These are phyloP conservation scores for Zaprionus inermis DNA, from an alignment of 1,140 invertebrate genomes.

Conservation along the genomic window DNA sequence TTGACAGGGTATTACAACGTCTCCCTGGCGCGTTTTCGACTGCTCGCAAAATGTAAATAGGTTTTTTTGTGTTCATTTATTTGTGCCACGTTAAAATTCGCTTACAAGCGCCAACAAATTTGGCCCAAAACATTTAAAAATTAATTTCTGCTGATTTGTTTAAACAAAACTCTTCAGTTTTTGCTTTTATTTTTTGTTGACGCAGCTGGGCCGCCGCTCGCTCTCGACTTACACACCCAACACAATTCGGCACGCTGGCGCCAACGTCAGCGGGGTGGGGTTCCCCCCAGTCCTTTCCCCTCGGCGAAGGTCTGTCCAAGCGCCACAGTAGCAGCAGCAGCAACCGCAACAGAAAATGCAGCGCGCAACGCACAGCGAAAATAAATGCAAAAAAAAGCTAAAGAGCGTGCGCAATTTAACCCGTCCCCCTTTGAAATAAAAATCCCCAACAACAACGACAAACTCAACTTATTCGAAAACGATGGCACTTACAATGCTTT, in stretches of 20 bases:
- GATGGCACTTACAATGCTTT: constrained; percentile 32
- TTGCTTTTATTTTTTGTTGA: constrained; percentile 48
- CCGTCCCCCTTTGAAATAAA: not conserved
- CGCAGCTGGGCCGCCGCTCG: constrained; percentile 58
- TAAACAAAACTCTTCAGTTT: constrained; percentile 55
- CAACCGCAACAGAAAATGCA: constrained; percentile 20
- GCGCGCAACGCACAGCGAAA: constrained; percentile 13
- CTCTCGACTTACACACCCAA: constrained; percentile 57
- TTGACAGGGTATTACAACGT: not conserved
- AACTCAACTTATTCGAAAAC: constrained; percentile 12
- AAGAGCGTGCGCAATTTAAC: not conserved
- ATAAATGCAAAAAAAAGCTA: constrained; percentile 8
- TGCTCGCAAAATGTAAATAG: constrained; percentile 45
- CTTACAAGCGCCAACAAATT: constrained; percentile 74
- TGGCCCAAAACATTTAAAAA: constrained; percentile 57
- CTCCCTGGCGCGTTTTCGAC: constrained; percentile 11
- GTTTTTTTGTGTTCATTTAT: constrained; percentile 17
- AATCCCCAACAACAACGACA: not conserved
- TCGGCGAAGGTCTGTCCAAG: constrained; percentile 47
- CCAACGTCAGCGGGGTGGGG: constrained; percentile 29
- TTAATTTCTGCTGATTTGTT: constrained; percentile 69
- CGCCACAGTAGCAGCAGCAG: constrained; percentile 16
- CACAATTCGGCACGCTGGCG: constrained; percentile 45
- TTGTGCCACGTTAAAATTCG: constrained; percentile 46
- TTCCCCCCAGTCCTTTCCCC: constrained; percentile 10